These are phyloP conservation scores for Molorchus minor DNA, from an alignment of 2,888 invertebrate species.

Conservation along the genomic window DNA sequence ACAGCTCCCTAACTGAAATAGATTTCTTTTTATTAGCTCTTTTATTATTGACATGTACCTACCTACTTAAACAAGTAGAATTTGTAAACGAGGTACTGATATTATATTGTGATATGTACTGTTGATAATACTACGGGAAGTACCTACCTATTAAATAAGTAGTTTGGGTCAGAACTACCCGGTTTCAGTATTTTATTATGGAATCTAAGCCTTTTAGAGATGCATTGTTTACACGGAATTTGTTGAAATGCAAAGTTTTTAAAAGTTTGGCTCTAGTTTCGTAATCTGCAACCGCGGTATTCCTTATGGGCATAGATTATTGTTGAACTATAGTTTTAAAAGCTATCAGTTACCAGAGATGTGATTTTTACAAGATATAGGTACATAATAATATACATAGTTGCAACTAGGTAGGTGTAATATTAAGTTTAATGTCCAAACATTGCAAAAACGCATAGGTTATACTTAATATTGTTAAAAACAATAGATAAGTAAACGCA, in stretches of 20 bases:
- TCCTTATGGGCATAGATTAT: not conserved
- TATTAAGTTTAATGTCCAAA: too few relatives aligned
- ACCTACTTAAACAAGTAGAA: not conserved
- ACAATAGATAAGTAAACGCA: too few relatives aligned
- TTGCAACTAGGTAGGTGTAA: too few relatives aligned
- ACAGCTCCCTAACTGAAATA: too few relatives aligned
- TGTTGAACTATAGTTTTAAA: slow-evolving; percentile 8
- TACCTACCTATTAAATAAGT: not conserved
- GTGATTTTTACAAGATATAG: too few relatives aligned
- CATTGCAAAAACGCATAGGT: too few relatives aligned
- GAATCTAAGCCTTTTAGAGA: not conserved
- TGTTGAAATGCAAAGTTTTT: not conserved
- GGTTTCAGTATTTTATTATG: too few relatives aligned
- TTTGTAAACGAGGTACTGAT: slow-evolving; percentile 2
- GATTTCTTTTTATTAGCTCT: slow-evolving; percentile 18
- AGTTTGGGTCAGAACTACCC: too few relatives aligned
- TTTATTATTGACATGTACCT: not conserved
- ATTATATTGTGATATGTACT: slow-evolving; percentile 12
- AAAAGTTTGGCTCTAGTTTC: slow-evolving; percentile 14
- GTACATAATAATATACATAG: too few relatives aligned
- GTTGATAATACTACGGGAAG: slow-evolving; percentile 7
- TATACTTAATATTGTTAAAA: too few relatives aligned
- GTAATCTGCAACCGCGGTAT: slow-evolving; percentile 6
- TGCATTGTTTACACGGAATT: not conserved
- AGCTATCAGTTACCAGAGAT: not conserved